Conservation (phyloP, 2,113 vertebrate genomes). For the Scalopus aquaticus region DNA sequence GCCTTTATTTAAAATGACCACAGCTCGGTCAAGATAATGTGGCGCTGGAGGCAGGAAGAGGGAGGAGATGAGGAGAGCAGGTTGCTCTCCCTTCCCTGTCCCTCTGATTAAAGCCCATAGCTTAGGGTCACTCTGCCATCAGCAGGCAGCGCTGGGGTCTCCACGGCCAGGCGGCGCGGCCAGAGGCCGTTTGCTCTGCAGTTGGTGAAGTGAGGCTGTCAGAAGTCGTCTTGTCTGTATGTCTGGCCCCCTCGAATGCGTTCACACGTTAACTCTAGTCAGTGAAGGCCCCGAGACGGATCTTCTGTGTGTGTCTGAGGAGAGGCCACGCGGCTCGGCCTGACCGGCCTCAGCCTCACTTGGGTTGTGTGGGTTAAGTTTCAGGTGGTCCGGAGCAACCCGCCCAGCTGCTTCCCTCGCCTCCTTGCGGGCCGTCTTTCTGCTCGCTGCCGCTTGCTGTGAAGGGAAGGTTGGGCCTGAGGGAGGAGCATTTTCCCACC, state of each 20-base stretch:
- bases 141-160: neutral
- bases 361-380: neutral
- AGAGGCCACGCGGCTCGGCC: neutral
- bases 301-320: neutral
- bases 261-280: conserved; percentile 14
- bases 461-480: neutral
- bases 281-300: neutral
- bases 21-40: neutral
- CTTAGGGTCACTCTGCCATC: neutral
- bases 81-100: neutral
- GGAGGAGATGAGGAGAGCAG: neutral
- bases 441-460: neutral
- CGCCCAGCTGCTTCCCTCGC: neutral
- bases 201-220: neutral
- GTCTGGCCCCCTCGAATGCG: neutral
- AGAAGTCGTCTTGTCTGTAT: neutral
- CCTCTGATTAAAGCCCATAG: neutral
- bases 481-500: neutral
- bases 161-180: too few species aligned
- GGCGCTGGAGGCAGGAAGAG: neutral
- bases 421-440: neutral
- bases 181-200: too few species aligned
- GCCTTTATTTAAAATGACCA: conserved; percentile 17
- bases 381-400: neutral
- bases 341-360: neutral